Evolutionary conservation across 2,113 vertebrate species (phyloP), one percentile per base, ranked within the genome.

Genomic region (Lynx canadensis): DNA sequence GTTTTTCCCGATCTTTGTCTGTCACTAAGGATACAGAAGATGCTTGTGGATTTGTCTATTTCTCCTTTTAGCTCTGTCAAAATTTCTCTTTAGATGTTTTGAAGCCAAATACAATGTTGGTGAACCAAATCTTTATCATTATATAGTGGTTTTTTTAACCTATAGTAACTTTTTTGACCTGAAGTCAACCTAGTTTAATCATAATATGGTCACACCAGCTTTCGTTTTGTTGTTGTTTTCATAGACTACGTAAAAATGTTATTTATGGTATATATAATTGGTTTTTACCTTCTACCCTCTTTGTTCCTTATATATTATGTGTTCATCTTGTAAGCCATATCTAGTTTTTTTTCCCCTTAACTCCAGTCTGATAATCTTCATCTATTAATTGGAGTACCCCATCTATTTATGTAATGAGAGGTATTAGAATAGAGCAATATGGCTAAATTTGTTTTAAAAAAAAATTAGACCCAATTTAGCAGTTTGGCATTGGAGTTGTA

Each of bases 331-430:
- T 76, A 84, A 92, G 52, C 29, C n/a, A 95, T 29, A 55, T 29
- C 13, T 76, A 36, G 2, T 36, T 55, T 41, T 92, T 52, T 74
- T 33, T 92, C 45, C 60, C 27, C 74, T 78, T 78, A 31, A 78
- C 48, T 15, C 25, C 74, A 78, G 41, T 78, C 74, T 78, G 74
- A 25, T 7, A 29, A 57, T 81, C 18, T 95, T 89, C 38, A n/a
- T 76, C 38, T 95, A 31, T 48, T 93, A 27, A 84, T 69, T 79
- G n/a, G 13, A 96, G 14, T 38, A 95, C 57, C 95, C 92, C 29
- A 88, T 76, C 33, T 74, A 80, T 65, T 87, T 93, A 78, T 71
- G 71, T 25, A 27, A 5, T 57, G 9, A 85, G 16, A 94, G 13
- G 18, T 78, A 88, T 36, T 94, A 41, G 33, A 80, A 57, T 73